Evolutionary conservation across 2,113 vertebrate species (phyloP).

Genomic region (Chascanopsetta lugubris): DNA sequence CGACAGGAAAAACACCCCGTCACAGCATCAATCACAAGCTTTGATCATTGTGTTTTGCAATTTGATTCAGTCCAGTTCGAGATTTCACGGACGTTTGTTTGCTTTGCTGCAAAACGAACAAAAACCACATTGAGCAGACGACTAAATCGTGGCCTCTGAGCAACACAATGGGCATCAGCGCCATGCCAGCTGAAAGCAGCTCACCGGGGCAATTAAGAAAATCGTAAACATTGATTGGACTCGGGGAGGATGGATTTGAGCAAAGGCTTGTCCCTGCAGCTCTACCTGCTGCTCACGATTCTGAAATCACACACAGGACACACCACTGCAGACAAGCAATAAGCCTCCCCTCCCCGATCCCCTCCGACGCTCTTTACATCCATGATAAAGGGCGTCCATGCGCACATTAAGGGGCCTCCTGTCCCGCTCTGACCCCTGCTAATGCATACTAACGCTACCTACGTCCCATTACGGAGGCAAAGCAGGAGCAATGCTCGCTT

Average conservation of each 20-base stretch:
- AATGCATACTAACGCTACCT: slow-evolving; percentile 69
- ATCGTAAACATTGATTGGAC: slow-evolving; percentile 22
- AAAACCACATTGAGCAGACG: background rate
- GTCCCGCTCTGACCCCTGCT: slow-evolving; percentile 31
- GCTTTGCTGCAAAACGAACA: slow-evolving; percentile 14
- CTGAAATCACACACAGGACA: slow-evolving; percentile 38
- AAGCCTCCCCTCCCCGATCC: slow-evolving; percentile 34
- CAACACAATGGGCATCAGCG: slow-evolving; percentile 6
- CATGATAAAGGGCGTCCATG: slow-evolving; percentile 57
- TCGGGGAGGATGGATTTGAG: slow-evolving; percentile 24
- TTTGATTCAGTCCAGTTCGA: slow-evolving; percentile 24
- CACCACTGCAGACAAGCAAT: slow-evolving; percentile 42
- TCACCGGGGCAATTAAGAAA: slow-evolving; percentile 21
- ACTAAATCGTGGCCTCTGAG: slow-evolving; percentile 15
- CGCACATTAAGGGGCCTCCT: slow-evolving; percentile 36
- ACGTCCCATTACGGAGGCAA: slow-evolving; percentile 58
- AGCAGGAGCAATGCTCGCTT: slow-evolving; percentile 57
- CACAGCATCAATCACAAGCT: slow-evolving; percentile 28
- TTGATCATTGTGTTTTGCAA: slow-evolving; percentile 13
- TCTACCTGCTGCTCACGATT: slow-evolving; percentile 31
- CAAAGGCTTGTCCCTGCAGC: slow-evolving; percentile 4
- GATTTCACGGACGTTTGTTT: slow-evolving; percentile 27
- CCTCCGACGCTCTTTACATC: slow-evolving; percentile 41
- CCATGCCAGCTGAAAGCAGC: slow-evolving; percentile 23
- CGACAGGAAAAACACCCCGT: background rate